These are phyloP conservation scores for Lophochroa leadbeateri DNA, from an alignment of 2,113 vertebrate genomes.

Conservation along the genomic window DNA sequence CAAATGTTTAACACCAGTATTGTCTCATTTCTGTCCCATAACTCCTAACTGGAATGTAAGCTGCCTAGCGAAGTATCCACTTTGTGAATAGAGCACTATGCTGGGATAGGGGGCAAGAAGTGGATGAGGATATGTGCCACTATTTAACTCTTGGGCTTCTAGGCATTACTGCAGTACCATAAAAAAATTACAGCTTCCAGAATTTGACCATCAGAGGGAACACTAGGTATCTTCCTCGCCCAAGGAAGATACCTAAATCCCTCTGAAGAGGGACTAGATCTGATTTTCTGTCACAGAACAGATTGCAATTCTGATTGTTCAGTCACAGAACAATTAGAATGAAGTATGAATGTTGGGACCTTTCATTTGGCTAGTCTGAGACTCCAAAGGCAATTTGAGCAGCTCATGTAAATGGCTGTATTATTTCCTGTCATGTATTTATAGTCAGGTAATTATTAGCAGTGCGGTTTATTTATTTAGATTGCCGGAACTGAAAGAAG, in stretches of 20 bases:
- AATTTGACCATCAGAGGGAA: neutral
- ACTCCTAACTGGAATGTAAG: neutral
- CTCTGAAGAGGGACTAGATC: neutral
- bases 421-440: slow-evolving; percentile 9
- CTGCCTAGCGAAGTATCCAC: neutral
- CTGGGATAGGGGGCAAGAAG: neutral
- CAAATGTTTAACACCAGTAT: neutral
- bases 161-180: neutral
- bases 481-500: neutral
- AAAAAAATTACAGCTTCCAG: neutral
- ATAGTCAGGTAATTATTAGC: slow-evolving; percentile 12
- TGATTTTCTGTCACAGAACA: neutral
- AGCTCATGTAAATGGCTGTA: neutral
- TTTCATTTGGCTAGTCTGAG: neutral
- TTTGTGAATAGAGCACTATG: neutral
- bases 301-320: neutral
- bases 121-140: neutral
- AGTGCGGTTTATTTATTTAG: neutral
- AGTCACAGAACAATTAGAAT: neutral
- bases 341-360: neutral
- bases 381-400: neutral
- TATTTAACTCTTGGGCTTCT: neutral
- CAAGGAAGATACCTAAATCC: neutral
- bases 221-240: neutral
- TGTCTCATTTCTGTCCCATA: neutral